A percentile compares a stretch with the other conserved stretches of the same genome.
phyloP scores from a whole-genome alignment of 2,797 vertebrate species.

The Yasuhikotakia modesta region DNA sequence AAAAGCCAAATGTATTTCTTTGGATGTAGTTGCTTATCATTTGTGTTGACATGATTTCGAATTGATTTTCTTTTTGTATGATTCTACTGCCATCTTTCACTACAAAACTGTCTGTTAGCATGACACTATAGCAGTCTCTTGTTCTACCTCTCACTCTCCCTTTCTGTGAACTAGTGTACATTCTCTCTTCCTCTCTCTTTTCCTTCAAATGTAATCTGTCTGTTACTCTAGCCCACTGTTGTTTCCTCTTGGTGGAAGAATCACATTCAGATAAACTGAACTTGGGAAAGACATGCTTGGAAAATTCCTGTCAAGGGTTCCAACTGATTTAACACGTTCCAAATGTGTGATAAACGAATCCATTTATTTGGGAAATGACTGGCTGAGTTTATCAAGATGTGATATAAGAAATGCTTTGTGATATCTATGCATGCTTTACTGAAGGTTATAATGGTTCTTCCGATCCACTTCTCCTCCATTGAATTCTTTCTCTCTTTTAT shows the following conservation, averaged over 20 bases:
- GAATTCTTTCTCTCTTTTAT: conserved; percentile 60
- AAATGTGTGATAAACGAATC: conserved; percentile 61
- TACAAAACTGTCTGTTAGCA: conserved; percentile 71
- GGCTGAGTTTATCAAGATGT: conserved; percentile 65
- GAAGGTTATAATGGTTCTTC: conserved; percentile 74
- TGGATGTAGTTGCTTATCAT: conserved; percentile 75
- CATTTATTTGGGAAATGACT: conserved; percentile 60
- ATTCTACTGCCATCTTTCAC: conserved; percentile 78
- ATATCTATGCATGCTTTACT: conserved; percentile 80
- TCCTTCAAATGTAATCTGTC: conserved; percentile 39
- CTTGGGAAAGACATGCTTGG: conserved; percentile 52
- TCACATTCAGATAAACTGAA: conserved; percentile 69
- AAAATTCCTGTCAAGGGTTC: conserved; percentile 43
- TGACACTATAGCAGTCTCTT: conserved; percentile 67
- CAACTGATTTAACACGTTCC: conserved; percentile 64
- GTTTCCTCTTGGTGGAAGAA: conserved; percentile 71
- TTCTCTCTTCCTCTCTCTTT: conserved; percentile 30
- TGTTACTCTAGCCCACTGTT: conserved; percentile 67
- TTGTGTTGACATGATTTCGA: conserved; percentile 60
- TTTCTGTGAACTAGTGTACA: conserved; percentile 33
- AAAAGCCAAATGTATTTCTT: conserved; percentile 81
- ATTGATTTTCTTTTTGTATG: conserved; percentile 65
- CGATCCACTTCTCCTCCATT: conserved; percentile 59
- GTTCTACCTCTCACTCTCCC: conserved; percentile 61
- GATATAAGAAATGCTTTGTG: conserved; percentile 62